A percentile compares a stretch with the other conserved stretches of the same genome.
These are phyloP conservation scores for Marmota monax DNA, from an alignment of 2,113 vertebrate genomes.

Conservation along the genomic window DNA sequence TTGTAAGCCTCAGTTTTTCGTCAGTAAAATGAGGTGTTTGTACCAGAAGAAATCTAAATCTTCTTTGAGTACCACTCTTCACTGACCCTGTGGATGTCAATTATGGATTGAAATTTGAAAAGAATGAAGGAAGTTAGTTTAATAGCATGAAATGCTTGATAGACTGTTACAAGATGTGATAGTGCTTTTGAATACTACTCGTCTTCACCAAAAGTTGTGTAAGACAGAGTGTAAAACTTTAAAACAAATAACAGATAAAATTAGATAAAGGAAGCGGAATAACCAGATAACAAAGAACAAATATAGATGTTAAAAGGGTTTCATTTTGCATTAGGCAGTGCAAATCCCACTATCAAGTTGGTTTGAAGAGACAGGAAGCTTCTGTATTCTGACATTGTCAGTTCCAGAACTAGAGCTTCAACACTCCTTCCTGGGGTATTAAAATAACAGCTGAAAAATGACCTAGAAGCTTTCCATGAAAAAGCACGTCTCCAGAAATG, in stretches of 20 bases:
- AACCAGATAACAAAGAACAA: conserved; percentile 32
- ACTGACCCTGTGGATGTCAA: not conserved
- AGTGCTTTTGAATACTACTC: not conserved
- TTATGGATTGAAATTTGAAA: conserved; percentile 14
- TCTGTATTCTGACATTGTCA: not conserved
- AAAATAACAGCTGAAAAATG: not conserved
- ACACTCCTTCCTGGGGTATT: not conserved
- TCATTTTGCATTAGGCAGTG: not conserved
- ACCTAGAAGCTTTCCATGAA: not conserved
- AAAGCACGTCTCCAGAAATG: not conserved
- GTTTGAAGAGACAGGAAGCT: not conserved
- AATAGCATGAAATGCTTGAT: not conserved
- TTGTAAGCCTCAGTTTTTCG: not conserved
- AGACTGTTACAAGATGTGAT: not conserved
- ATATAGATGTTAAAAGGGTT: conserved; percentile 28
- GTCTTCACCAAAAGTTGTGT: conserved; percentile 20
- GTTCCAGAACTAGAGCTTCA: not conserved
- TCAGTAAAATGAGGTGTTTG: not conserved
- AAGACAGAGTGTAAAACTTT: conserved; percentile 31
- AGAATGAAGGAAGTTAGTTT: not conserved
- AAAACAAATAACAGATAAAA: conserved; percentile 60
- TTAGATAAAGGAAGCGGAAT: not conserved
- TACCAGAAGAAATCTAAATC: not conserved
- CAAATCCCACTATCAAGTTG: not conserved
- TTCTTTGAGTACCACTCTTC: not conserved